Base-by-base conservation (phyloP, 2,113 vertebrate species). In the Bubo blakistoni region DNA sequence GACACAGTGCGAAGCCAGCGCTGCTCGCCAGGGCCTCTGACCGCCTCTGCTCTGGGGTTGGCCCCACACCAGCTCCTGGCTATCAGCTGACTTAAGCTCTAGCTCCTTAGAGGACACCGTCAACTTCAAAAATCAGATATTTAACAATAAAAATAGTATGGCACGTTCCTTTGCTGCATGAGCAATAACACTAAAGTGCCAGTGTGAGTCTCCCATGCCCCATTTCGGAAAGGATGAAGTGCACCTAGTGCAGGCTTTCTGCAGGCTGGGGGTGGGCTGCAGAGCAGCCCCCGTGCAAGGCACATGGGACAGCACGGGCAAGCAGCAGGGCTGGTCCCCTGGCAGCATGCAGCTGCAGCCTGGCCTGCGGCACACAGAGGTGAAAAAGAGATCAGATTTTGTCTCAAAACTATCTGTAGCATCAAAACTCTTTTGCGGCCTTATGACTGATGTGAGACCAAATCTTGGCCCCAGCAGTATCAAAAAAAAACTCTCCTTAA, bases 1-100 rank as follows among this genome's bases (percentile, higher is more conserved):
- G 22, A 32, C 2, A 5, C 46, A 46, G 38, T 2, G 0, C 0
- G 0, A 47, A 51, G 55, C 11, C 26, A 16, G 55, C 0, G 1
- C 18, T 26, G 44, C 44, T 81, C 18, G 0, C 57, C 57, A 5
- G 63, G 47, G 27, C 49, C 49, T 11, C 15, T 7, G 24, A 20
- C 25, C 21, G 52, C 24, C 19, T 20, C 79, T 29, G n/a, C 40
- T 11, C 69, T 6, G 58, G 25, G 38, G 1, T 4, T 30, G 38
- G 24, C 27, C 59, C 36, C 24, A 5, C 42, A 19, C 0, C 73
- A 59, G 26, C 36, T n/a, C 36, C 58, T 26, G 25, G 5, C 19
- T 67, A 30, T 17, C 36, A 7, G 6, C 49, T 26, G 25, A 4
- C 29, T 17, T 13, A 69, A 30, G 15, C 59, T 42, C 36, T 69